Conservation (phyloP, 1,140 invertebrate species). For the Drosophila orosa region DNA sequence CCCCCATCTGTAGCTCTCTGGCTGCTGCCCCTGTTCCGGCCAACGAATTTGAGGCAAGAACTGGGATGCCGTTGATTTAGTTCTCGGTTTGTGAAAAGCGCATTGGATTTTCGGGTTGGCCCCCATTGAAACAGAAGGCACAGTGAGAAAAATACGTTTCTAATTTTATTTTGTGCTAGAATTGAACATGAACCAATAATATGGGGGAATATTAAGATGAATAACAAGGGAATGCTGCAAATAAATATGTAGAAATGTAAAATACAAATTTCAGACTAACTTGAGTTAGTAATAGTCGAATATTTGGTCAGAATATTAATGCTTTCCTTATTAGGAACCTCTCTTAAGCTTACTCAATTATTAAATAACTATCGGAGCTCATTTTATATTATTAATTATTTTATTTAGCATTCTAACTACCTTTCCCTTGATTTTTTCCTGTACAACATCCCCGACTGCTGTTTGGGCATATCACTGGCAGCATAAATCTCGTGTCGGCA, state of each 20-base stretch:
- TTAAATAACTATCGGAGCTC: background rate
- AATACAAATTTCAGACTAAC: too few species aligned
- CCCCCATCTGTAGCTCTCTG: background rate
- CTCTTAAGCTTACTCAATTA: too few species aligned
- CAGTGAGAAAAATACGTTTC: background rate
- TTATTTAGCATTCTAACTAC: background rate
- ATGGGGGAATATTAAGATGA: too few species aligned
- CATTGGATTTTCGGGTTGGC: conserved; percentile 56
- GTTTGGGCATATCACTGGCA: conserved; percentile 52
- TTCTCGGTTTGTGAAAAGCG: conserved; percentile 59
- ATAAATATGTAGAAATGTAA: too few species aligned
- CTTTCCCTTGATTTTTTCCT: background rate
- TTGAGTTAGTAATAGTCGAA: too few species aligned
- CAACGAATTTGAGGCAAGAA: conserved; percentile 23
- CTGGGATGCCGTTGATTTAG: conserved; percentile 67
- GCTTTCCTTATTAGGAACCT: too few species aligned
- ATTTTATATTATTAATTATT: background rate
- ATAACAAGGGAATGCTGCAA: too few species aligned
- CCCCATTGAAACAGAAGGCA: conserved; percentile 5
- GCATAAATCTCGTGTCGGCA: conserved; percentile 73
- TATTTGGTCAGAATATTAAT: too few species aligned
- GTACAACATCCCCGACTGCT: conserved; percentile 34
- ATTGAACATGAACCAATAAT: too few species aligned
- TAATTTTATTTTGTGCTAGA: too few species aligned
- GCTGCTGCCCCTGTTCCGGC: conserved; percentile 12